phyloP scores from a whole-genome alignment of 2,888 invertebrate genomes.

The Celastrina argiolus region DNA sequence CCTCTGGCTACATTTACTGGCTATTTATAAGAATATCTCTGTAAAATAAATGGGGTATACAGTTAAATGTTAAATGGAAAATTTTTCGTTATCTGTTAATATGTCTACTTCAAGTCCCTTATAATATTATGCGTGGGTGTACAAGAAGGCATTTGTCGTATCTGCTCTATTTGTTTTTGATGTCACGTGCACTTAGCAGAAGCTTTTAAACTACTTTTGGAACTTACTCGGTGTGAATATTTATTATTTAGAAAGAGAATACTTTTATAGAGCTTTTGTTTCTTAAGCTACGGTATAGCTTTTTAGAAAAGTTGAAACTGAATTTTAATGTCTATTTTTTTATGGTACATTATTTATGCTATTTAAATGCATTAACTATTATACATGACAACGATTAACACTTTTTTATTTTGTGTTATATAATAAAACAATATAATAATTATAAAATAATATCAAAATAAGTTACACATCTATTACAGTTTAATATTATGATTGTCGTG shows the following conservation, averaged over 20 bases:
- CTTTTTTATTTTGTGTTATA: too few relatives aligned
- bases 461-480: too few relatives aligned
- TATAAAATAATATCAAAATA: too few relatives aligned
- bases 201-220: conserved; percentile 1
- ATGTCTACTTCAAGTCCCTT: neutral
- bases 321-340: too few relatives aligned
- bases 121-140: neutral
- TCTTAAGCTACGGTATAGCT: neutral
- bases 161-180: neutral
- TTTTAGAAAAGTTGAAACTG: neutral
- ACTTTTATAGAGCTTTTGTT: neutral
- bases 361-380: too few relatives aligned
- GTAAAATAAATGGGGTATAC: neutral
- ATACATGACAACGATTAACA: too few relatives aligned
- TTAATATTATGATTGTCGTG: too few relatives aligned
- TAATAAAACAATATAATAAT: too few relatives aligned
- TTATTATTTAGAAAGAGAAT: conserved; percentile 7
- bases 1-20: neutral
- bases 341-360: too few relatives aligned
- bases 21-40: neutral
- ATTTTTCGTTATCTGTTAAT: too few relatives aligned
- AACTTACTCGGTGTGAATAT: conserved; percentile 11
- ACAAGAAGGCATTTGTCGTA: neutral
- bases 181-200: conserved; percentile 5
- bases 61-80: neutral